Conservation (phyloP, 2,888 invertebrate species). For the Drosophila emarginata region DNA sequence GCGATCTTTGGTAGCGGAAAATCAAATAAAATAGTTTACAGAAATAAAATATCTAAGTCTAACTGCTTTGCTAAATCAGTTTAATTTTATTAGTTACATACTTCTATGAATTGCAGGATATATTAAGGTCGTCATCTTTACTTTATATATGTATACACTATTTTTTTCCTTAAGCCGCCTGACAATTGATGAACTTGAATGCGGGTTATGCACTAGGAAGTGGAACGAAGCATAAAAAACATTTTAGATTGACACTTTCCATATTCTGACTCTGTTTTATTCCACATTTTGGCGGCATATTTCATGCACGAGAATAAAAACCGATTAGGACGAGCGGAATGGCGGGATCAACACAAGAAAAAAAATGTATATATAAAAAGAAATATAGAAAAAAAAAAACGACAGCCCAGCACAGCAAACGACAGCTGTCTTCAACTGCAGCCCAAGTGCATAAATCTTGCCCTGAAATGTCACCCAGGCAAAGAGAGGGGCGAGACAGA, state of each 20-base stretch:
- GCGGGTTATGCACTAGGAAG: slow-evolving; percentile 26
- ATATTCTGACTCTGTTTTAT: slow-evolving; percentile 57
- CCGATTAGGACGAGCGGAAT: slow-evolving; percentile 56
- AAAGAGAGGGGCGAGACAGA: neutral
- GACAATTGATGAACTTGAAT: slow-evolving; percentile 54
- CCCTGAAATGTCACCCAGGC: slow-evolving; percentile 68
- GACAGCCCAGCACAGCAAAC: slow-evolving; percentile 56
- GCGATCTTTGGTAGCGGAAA: too few species aligned
- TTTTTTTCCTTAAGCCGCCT: slow-evolving; percentile 1
- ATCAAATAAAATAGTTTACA: too few species aligned
- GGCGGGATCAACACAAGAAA: neutral
- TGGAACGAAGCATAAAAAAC: slow-evolving; percentile 31
- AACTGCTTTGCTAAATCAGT: too few species aligned
- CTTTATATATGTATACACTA: neutral
- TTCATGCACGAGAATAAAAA: slow-evolving; percentile 72
- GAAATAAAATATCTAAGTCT: too few species aligned
- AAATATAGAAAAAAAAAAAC: slow-evolving; percentile 18
- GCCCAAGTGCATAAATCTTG: slow-evolving; percentile 75
- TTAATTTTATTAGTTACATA: neutral
- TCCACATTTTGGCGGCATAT: slow-evolving; percentile 70
- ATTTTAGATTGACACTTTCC: slow-evolving; percentile 71
- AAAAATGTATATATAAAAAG: neutral
- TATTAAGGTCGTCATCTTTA: neutral
- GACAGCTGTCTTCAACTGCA: slow-evolving; percentile 78
- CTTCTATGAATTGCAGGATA: neutral